These are phyloP conservation scores for Apomyelois bistriatella DNA, from an alignment of 2,888 invertebrate species.

Conservation along the genomic window DNA sequence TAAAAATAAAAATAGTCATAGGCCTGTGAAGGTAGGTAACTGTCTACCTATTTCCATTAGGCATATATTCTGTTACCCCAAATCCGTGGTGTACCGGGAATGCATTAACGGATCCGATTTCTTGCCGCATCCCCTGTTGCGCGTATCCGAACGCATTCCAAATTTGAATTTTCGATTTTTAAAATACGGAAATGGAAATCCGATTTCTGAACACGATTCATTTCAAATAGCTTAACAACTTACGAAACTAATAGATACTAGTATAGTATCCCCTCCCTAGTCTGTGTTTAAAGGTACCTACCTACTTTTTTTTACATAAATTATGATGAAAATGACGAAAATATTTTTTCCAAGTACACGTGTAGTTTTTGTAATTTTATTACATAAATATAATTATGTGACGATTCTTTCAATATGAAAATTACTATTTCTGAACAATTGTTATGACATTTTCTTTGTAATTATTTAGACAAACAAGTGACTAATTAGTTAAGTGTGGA, in stretches of 20 bases:
- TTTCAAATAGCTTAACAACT: neutral
- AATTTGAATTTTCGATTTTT: conserved; percentile 7
- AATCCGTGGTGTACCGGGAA: conserved; percentile 23
- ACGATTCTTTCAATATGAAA: too few relatives aligned
- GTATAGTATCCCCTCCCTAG: too few relatives aligned
- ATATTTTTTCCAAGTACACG: too few relatives aligned
- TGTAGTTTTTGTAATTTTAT: too few relatives aligned
- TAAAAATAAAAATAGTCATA: too few relatives aligned
- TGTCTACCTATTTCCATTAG: conserved; percentile 21
- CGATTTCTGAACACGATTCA: neutral
- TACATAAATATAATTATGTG: neutral
- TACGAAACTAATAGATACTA: neutral
- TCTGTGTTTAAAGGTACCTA: too few relatives aligned
- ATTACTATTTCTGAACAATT: too few relatives aligned
- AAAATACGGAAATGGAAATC: conserved; percentile 1
- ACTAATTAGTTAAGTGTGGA: conserved; percentile 13
- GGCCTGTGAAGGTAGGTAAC: too few relatives aligned
- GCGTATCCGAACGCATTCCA: conserved; percentile 15
- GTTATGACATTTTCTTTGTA: too few relatives aligned
- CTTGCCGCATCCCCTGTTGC: conserved; percentile 16
- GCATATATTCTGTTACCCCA: conserved; percentile 22
- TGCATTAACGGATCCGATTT: conserved; percentile 27
- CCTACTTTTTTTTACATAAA: too few relatives aligned
- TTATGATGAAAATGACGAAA: too few relatives aligned
- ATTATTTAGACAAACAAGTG: too few relatives aligned